Conservation (phyloP, 2,888 invertebrate species). For the Yponomeuta evonymella region DNA sequence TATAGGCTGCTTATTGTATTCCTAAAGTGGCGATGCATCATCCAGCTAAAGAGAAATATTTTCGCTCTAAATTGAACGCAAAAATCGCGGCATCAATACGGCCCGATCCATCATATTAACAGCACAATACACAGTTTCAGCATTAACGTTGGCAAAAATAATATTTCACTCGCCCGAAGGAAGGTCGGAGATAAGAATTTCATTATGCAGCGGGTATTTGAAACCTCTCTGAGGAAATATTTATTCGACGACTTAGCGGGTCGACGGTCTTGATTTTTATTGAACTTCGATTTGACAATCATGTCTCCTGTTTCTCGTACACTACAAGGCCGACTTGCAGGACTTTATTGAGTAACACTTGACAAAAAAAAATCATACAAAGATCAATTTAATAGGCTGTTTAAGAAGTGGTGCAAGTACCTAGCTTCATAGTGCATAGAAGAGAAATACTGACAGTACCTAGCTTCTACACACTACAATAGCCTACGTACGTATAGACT, state of each 20-base stretch:
- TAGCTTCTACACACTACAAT: no score
- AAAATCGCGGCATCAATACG: conserved; percentile 10
- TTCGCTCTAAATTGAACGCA: not conserved
- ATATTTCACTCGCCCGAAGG: conserved; percentile 16
- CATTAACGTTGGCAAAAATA: conserved; percentile 41
- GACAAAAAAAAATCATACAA: no score
- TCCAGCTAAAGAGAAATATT: not conserved
- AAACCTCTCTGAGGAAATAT: not conserved
- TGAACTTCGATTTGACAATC: no score
- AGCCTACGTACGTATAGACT: no score
- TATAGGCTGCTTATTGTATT: no score
- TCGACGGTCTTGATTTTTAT: not conserved
- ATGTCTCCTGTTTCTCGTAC: no score
- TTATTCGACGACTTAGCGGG: not conserved
- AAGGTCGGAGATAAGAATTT: conserved; percentile 18
- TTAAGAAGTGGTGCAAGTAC: no score
- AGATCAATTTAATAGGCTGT: no score
- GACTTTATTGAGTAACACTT: no score
- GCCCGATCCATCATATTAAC: conserved; percentile 51
- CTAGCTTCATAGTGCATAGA: no score
- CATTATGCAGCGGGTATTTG: conserved; percentile 15
- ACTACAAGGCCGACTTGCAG: no score
- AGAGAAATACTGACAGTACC: no score
- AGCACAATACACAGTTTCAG: conserved; percentile 37
- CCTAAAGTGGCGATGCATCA: not conserved